Base-by-base conservation (phyloP, 2,797 vertebrate genomes). In the Micropoecilia bifurca region DNA sequence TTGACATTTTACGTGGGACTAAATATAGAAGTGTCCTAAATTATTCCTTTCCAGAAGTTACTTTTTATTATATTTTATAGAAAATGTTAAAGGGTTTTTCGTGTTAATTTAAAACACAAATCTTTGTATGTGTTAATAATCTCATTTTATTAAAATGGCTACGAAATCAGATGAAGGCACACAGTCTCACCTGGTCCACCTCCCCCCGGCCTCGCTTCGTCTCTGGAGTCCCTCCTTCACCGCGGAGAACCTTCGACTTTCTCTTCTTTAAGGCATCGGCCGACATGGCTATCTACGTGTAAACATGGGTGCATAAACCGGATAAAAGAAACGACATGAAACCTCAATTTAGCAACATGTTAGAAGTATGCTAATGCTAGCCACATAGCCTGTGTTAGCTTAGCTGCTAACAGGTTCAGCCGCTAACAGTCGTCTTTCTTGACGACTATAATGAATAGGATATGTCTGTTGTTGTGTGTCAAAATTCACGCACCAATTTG, bases 231-330 rank as follows among this genome's bases (percentile, higher is more conserved):
- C 92, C 94, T 63, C 96, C 97, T 6, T 99, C 98, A 1, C 91
- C 97, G 47, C 97, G 97, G 87, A 99, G 95, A 66, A 99, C 98
- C 93, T 99, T 99, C 9, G 97, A 96, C 79, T 99, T 99, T 79
- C 98, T 93, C 85, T 99, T 99, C 94, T 99, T 99, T 87, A 97
- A 92, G 1, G 96, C 94, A 8, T 99, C 98, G 0, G 97, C 90
- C 4, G 95, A 95, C 96, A 97, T 96, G 16, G 18, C 0, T 72
- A 13, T 0, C 83, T 89, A 16, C 1, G 43, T 71, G 6, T 33
- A 48, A 0, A 45, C 14, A 0, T 80, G 1, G 3, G 33, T 10
- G 39, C 1, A 28, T 1, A 22, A 0, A 1, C 8, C n/a, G 0
- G 7, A 50, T 25, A 59, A 57, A 50, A 59, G 30, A 57, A 25